Percentiles rank a stretch among this genome's conserved stretches.
Conservation (phyloP, 2,888 invertebrate species). For the Brachynemurus nebulosus region DNA sequence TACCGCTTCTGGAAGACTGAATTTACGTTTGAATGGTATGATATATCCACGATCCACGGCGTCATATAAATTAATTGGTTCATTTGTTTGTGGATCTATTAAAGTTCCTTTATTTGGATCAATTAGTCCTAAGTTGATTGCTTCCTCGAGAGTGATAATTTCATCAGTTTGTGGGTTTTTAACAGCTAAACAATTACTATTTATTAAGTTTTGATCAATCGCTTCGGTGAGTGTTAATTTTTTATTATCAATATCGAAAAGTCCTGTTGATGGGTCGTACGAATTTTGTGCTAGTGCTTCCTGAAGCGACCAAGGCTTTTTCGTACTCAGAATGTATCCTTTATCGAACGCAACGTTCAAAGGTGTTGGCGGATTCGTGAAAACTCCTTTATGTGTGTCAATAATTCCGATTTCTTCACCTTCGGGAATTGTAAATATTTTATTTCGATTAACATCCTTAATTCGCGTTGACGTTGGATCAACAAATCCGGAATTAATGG, state of each 20-base stretch:
- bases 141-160: conserved; percentile 65
- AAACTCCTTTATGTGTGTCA: conserved; percentile 52
- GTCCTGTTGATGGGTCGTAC: conserved; percentile 61
- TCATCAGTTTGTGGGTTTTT: conserved; percentile 68
- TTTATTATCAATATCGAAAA: conserved; percentile 53
- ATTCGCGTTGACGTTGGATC: conserved; percentile 58
- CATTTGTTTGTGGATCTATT: conserved; percentile 57
- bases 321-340: conserved; percentile 65
- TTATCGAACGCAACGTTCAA: conserved; percentile 68
- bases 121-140: conserved; percentile 60
- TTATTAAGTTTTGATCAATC: conserved; percentile 58
- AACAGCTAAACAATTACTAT: conserved; percentile 61
- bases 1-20: conserved; percentile 79
- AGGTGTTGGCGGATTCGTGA: conserved; percentile 54
- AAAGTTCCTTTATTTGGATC: conserved; percentile 70
- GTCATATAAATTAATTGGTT: conserved; percentile 63
- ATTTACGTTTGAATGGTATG: conserved; percentile 66
- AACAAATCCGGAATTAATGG: conserved; percentile 55
- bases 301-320: conserved; percentile 68
- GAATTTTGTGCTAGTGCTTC: conserved; percentile 70
- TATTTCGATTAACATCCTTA: conserved; percentile 55
- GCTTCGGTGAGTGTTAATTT: conserved; percentile 60
- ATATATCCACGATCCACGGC: conserved; percentile 73
- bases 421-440: conserved; percentile 50
- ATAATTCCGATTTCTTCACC: conserved; percentile 56